Percentiles rank a stretch among this genome's conserved stretches.
phyloP scores from a whole-genome alignment of 2,113 vertebrate species.

The Carassius carassius region DNA sequence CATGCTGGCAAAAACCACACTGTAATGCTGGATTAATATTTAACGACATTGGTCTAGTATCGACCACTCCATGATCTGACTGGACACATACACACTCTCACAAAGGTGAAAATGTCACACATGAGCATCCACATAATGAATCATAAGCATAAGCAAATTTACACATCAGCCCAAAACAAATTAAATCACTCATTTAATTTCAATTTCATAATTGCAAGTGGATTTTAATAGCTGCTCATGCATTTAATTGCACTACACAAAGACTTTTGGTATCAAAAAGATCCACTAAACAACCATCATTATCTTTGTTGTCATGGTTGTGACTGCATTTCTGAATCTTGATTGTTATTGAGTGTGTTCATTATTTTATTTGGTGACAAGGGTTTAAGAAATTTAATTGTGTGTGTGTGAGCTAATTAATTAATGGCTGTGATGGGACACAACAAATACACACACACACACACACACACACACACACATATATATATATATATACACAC shows the following conservation, averaged over 20 bases:
- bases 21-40: conserved; percentile 93
- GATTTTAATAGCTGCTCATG: conserved; percentile 19
- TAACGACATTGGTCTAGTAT: conserved; percentile 80
- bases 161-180: conserved; percentile 11
- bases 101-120: conserved; percentile 38
- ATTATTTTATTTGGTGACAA: conserved; percentile 21
- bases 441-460: not conserved
- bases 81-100: conserved; percentile 15
- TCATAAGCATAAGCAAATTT: not conserved
- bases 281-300: conserved; percentile 25
- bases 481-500: no score
- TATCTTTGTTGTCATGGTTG: conserved; percentile 2
- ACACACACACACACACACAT: no score
- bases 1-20: conserved; percentile 88
- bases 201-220: not conserved
- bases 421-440: not conserved
- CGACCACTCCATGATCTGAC: conserved; percentile 75
- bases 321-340: conserved; percentile 26
- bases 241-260: conserved; percentile 25
- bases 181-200: not conserved
- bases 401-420: conserved; percentile 4
- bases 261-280: conserved; percentile 22
- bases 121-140: conserved; percentile 32
- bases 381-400: conserved; percentile 15
- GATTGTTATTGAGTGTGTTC: conserved; percentile 24